Percentiles rank a stretch among this genome's conserved stretches.
These are phyloP conservation scores for Ormyrus labotus DNA, from an alignment of 2,888 invertebrate species.

Conservation along the genomic window DNA sequence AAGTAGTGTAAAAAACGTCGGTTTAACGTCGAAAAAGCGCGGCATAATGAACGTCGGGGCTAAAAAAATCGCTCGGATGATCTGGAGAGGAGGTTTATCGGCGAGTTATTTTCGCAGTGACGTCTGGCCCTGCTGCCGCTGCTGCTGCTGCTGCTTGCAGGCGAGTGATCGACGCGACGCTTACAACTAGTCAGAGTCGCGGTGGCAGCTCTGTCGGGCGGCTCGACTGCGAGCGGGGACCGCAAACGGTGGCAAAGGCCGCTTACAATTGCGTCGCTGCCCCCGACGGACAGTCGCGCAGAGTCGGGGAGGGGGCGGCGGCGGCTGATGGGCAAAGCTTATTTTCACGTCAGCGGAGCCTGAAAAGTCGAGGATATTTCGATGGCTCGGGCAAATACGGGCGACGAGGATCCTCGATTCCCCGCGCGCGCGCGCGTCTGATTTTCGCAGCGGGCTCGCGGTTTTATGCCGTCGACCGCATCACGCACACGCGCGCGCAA, in stretches of 20 bases:
- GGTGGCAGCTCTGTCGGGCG: too few species aligned
- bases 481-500: too few species aligned
- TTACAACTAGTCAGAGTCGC: too few species aligned
- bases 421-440: background rate
- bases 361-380: slow-evolving; percentile 69
- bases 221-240: background rate
- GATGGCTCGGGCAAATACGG: slow-evolving; percentile 48
- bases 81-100: background rate
- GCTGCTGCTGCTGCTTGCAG: background rate
- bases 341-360: slow-evolving; percentile 66
- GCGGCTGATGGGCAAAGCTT: slow-evolving; percentile 64
- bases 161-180: slow-evolving; percentile 4
- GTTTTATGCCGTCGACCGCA: too few species aligned
- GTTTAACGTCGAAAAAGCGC: too few species aligned
- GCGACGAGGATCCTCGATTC: background rate
- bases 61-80: too few species aligned
- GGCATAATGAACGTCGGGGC: too few species aligned
- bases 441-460: background rate
- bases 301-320: background rate
- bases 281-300: slow-evolving; percentile 3
- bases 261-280: background rate
- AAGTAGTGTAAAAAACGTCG: too few species aligned
- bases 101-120: background rate
- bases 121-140: background rate
- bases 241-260: background rate